A percentile compares a stretch with the other conserved stretches of the same genome.
phyloP scores from a whole-genome alignment of 2,888 invertebrate species.

The Tipula helvola region DNA sequence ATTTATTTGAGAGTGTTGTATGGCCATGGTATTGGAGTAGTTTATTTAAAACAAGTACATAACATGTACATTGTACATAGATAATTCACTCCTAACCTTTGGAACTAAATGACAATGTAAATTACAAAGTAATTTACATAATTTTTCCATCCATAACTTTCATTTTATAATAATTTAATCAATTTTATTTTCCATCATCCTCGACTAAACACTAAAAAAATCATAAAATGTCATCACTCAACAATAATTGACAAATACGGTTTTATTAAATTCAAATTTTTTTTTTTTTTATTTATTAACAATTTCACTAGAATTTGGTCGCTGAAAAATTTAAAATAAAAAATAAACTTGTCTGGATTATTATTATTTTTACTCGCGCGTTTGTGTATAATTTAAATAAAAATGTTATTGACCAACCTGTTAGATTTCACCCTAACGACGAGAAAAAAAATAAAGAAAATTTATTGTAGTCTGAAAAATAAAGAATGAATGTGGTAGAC shows the following conservation, averaged over 20 bases:
- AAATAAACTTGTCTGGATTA: not conserved
- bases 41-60: too few relatives aligned
- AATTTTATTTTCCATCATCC: too few relatives aligned
- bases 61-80: too few relatives aligned
- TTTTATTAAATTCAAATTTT: not conserved
- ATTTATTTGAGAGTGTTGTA: not conserved
- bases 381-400: not conserved
- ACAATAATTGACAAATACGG: not conserved
- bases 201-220: not conserved
- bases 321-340: not conserved
- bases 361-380: not conserved
- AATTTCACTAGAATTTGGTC: not conserved
- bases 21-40: not conserved
- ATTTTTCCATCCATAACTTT: too few relatives aligned
- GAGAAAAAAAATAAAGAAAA: not conserved
- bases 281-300: not conserved
- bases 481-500: not conserved
- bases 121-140: too few relatives aligned
- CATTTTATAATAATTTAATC: not conserved
- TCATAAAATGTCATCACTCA: not conserved
- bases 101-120: too few relatives aligned
- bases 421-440: not conserved
- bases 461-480: not conserved
- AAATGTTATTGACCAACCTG: not conserved
- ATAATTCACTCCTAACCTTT: too few relatives aligned